Evolutionary conservation across 2,888 invertebrate species (phyloP).

Genomic region (Acanthosepion lycidas): DNA sequence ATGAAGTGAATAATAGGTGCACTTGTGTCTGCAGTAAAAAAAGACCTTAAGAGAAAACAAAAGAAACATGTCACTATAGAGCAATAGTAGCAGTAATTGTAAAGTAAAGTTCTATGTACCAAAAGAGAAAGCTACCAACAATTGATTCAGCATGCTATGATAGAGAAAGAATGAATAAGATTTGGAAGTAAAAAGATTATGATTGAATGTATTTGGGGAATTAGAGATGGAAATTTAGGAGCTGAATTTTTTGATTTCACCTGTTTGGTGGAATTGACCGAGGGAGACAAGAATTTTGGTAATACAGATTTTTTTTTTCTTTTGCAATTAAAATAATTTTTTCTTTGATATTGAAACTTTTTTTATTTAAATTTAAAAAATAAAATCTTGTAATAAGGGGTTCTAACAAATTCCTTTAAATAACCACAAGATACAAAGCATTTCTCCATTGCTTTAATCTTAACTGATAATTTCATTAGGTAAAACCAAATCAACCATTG

Average conservation of each 20-base stretch:
- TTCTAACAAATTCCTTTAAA: no score
- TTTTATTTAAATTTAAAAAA: no score
- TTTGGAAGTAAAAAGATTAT: neutral
- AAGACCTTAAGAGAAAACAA: neutral
- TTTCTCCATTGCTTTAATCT: no score
- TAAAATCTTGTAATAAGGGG: no score
- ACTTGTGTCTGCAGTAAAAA: neutral
- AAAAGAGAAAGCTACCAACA: neutral
- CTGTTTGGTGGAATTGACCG: neutral
- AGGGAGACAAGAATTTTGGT: neutral
- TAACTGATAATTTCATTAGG: no score
- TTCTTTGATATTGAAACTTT: no score
- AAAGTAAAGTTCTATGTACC: neutral
- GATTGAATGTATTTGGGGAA: neutral
- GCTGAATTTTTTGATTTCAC: neutral
- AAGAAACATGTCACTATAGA: neutral
- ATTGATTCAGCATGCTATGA: neutral
- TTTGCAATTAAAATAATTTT: no score
- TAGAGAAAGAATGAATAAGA: neutral
- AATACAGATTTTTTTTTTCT: no score
- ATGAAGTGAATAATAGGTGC: neutral
- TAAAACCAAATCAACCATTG: no score
- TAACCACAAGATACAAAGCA: no score
- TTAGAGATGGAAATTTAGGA: neutral
- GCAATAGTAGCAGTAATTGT: conserved; percentile 4